Evolutionary conservation across 2,113 vertebrate genomes (phyloP).

Genomic region (Plecturocebus donacophilus): DNA sequence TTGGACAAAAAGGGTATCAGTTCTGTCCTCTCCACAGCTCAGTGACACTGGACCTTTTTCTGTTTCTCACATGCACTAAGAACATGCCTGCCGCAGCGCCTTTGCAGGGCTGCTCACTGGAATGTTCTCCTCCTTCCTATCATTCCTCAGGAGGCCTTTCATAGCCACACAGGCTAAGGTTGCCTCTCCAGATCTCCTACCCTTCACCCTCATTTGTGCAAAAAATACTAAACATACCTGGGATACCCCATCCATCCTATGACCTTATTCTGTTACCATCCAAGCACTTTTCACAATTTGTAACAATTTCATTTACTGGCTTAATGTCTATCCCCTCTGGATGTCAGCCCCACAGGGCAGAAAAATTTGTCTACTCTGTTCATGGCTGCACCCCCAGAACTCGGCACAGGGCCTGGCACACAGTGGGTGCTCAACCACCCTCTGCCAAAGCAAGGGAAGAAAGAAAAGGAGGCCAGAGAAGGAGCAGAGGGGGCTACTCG

Average conservation of each 20-base stretch:
- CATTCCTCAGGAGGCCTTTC: background rate
- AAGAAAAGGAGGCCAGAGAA: background rate
- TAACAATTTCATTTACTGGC: no score
- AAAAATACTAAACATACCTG: background rate
- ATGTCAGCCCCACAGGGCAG: background rate
- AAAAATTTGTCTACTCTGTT: background rate
- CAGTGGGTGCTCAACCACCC: background rate
- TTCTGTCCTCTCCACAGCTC: background rate
- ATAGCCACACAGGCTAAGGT: no score
- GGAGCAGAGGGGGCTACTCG: fast-evolving
- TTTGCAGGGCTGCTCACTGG: background rate
- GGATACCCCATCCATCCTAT: fast-evolving
- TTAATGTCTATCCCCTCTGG: background rate
- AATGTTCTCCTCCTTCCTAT: background rate
- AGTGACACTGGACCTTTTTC: background rate
- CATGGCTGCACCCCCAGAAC: background rate
- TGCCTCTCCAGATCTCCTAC: background rate
- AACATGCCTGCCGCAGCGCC: background rate
- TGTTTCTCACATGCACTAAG: background rate
- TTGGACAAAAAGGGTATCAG: background rate
- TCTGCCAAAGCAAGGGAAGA: background rate
- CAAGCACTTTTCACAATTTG: no score
- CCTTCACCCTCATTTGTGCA: background rate
- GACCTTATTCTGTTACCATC: background rate
- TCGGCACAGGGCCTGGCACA: background rate